These are phyloP conservation scores for Camponotus pennsylvanicus DNA, from an alignment of 1,140 invertebrate species.

Conservation along the genomic window DNA sequence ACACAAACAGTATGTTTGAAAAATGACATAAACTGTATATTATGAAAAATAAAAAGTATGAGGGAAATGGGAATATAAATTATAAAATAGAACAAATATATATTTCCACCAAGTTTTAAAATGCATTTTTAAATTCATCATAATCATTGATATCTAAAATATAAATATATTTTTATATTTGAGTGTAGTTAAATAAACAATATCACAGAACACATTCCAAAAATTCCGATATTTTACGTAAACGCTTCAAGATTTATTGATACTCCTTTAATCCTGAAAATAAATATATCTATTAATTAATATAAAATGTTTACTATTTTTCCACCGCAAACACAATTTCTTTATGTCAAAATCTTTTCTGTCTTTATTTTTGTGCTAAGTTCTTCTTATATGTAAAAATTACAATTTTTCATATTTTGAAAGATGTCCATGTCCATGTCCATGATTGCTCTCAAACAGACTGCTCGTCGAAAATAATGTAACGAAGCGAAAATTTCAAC, in stretches of 20 bases:
- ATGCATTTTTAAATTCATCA: conserved; percentile 20
- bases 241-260: not conserved
- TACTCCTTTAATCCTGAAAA: not conserved
- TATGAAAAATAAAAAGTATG: not conserved
- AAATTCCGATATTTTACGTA: conserved; percentile 19
- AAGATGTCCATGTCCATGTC: not conserved
- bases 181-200: conserved; percentile 29
- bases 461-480: not conserved
- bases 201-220: not conserved
- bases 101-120: not conserved
- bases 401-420: conserved; percentile 1
- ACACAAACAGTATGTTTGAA: not conserved
- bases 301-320: not conserved
- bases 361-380: not conserved
- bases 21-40: not conserved
- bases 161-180: conserved; percentile 20
- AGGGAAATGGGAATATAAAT: conserved; percentile 2
- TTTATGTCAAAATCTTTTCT: not conserved
- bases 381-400: not conserved
- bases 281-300: conserved; percentile 17
- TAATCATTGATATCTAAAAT: not conserved
- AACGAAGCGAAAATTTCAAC: not conserved
- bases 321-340: not conserved
- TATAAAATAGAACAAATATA: not conserved
- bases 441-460: not conserved